Evolutionary conservation across 2,113 vertebrate genomes (phyloP).

Genomic region (Serilophus lunatus): DNA sequence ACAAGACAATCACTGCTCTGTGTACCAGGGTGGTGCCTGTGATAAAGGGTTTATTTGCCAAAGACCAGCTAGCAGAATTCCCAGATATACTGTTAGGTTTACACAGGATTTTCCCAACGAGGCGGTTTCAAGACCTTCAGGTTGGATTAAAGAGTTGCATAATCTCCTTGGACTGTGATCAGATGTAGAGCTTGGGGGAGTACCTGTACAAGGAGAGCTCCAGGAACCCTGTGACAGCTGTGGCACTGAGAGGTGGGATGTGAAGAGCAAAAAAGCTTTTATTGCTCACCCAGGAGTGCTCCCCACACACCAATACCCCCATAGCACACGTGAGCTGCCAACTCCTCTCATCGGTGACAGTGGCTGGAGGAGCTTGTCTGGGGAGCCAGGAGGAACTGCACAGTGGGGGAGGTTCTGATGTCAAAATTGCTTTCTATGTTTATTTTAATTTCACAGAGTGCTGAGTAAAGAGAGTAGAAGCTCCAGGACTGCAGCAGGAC

Average conservation of each 20-base stretch:
- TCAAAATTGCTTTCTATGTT: neutral
- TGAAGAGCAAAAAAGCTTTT: neutral
- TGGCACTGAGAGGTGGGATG: too few species aligned
- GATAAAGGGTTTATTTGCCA: neutral
- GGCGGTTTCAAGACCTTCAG: neutral
- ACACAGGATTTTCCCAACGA: neutral
- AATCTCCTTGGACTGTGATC: too few species aligned
- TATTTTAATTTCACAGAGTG: slow-evolving; percentile 18
- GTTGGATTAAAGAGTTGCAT: neutral
- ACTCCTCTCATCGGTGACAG: neutral
- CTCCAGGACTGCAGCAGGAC: neutral
- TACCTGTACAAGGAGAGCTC: neutral
- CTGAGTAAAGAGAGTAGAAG: neutral
- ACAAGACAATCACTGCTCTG: neutral
- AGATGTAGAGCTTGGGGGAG: accelerated
- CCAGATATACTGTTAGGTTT: neutral
- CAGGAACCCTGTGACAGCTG: neutral
- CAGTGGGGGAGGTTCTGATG: neutral
- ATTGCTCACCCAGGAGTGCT: neutral
- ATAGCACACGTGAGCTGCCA: accelerated
- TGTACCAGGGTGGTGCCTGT: neutral
- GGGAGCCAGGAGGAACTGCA: neutral
- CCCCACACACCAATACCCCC: neutral
- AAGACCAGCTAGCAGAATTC: neutral
- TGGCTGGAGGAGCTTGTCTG: accelerated